Percentiles rank a stretch among this genome's conserved stretches.
phyloP scores from a whole-genome alignment of 2,888 invertebrate genomes.

The Lasioglossum pauxillum region DNA sequence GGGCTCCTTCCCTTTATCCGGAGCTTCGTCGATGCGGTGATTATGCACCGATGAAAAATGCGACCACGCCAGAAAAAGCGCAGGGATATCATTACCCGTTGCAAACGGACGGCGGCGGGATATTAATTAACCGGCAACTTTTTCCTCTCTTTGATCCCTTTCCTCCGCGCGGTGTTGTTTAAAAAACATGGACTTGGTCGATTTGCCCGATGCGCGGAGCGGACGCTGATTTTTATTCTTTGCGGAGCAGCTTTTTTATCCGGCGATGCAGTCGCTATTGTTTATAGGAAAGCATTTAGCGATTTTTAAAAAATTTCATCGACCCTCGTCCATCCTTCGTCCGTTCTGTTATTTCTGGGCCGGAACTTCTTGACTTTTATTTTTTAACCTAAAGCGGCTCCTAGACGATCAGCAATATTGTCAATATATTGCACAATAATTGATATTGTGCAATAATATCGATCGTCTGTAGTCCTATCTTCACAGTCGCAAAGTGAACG shows the following conservation, averaged over 20 bases:
- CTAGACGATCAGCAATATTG: no score
- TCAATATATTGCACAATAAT: no score
- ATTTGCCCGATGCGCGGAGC: not conserved
- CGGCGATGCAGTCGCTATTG: no score
- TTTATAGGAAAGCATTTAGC: no score
- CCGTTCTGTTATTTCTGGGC: no score
- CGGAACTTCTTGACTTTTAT: no score
- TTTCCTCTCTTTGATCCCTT: conserved; percentile 9
- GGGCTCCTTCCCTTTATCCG: not conserved
- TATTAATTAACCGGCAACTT: conserved; percentile 54
- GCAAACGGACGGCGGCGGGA: conserved; percentile 46
- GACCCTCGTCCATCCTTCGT: no score
- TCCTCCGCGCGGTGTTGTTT: not conserved
- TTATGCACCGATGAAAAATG: conserved; percentile 52
- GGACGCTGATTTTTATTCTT: not conserved
- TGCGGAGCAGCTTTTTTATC: not conserved
- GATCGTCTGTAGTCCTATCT: no score
- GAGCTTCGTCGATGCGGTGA: conserved; percentile 36
- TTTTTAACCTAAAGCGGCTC: no score
- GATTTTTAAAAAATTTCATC: no score
- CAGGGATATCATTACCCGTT: conserved; percentile 50
- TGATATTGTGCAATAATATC: no score
- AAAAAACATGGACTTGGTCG: not conserved
- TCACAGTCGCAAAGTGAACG: no score
- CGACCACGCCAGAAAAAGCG: conserved; percentile 19